phyloP scores from a whole-genome alignment of 2,113 vertebrate species.

The Gymnocephalus cernua region DNA sequence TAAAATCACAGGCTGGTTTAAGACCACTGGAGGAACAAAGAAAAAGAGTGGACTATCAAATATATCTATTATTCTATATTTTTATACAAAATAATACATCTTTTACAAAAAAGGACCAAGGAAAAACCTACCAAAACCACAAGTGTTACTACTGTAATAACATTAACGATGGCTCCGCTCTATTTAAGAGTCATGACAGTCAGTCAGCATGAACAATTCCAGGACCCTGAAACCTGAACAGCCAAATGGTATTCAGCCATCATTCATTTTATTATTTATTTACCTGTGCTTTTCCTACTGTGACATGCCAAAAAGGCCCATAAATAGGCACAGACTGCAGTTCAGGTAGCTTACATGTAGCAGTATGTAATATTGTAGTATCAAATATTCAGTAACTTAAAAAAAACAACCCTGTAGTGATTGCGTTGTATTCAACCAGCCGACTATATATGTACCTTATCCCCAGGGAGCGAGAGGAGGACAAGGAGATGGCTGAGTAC shows the following conservation, averaged over 20 bases:
- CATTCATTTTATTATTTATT: neutral
- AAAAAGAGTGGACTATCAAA: neutral
- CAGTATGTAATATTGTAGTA: too few relatives aligned
- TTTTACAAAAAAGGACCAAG: neutral
- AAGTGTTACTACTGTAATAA: neutral
- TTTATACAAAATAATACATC: neutral
- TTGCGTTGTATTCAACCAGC: neutral
- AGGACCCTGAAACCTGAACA: neutral
- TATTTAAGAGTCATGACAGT: neutral
- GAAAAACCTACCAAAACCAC: neutral
- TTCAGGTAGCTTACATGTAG: neutral
- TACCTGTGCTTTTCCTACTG: neutral
- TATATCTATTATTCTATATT: neutral
- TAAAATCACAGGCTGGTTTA: neutral
- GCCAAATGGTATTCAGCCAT: neutral
- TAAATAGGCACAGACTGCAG: neutral
- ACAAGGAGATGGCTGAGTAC: constrained; percentile 98
- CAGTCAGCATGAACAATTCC: neutral
- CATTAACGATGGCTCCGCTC: too few relatives aligned
- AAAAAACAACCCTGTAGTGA: neutral
- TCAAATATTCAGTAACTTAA: neutral
- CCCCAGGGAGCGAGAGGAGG: constrained; percentile 95
- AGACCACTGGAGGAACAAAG: neutral
- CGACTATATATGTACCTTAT: neutral
- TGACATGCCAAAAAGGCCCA: neutral